Evolutionary conservation across 2,113 vertebrate genomes (phyloP).

Genomic region (Myodes glareolus): DNA sequence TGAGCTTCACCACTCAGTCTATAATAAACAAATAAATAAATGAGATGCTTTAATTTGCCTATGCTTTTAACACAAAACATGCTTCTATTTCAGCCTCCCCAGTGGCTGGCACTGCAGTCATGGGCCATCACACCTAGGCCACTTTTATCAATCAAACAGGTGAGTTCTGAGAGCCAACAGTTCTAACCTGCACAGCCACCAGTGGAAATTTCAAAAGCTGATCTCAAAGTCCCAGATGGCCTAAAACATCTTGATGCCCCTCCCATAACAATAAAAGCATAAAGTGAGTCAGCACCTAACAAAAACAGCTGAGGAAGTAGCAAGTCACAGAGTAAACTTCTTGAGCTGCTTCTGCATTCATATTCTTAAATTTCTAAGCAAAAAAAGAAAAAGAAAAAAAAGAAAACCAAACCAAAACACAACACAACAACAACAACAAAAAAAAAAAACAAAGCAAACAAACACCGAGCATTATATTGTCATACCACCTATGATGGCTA

Average conservation of each 20-base stretch:
- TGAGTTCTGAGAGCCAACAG: background rate
- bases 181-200: background rate
- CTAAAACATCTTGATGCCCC: background rate
- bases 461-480: background rate
- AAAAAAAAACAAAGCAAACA: too few species aligned
- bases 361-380: constrained; percentile 46
- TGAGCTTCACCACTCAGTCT: background rate
- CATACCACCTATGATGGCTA: background rate
- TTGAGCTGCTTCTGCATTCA: background rate
- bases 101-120: background rate
- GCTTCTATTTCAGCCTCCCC: background rate
- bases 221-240: background rate
- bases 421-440: too few species aligned
- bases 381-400: background rate
- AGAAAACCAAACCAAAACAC: too few species aligned
- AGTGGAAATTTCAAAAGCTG: background rate
- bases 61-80: background rate
- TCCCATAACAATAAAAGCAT: background rate
- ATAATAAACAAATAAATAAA: background rate
- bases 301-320: background rate
- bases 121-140: background rate
- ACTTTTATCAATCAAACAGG: constrained; percentile 24
- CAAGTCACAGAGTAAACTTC: background rate
- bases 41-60: background rate
- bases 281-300: background rate